These are phyloP conservation scores for Geophilus truncorum DNA, from an alignment of 2,888 invertebrate species.

Conservation along the genomic window DNA sequence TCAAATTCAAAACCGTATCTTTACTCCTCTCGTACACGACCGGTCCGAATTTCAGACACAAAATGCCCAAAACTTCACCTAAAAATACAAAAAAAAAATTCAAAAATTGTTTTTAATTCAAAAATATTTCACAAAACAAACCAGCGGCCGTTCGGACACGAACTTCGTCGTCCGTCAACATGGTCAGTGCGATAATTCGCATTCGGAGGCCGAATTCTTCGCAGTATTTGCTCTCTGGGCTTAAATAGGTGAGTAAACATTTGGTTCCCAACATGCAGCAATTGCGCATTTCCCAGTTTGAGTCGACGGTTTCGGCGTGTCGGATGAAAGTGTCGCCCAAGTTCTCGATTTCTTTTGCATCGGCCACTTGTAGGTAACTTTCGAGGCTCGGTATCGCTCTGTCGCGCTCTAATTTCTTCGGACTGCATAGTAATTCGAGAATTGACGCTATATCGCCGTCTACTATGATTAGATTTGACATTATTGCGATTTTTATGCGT, in stretches of 20 bases:
- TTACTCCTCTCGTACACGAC: slow-evolving; percentile 46
- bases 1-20: slow-evolving; percentile 48
- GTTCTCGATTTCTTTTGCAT: background rate
- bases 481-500: too few relatives aligned
- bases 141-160: slow-evolving; percentile 51
- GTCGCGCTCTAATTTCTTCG: slow-evolving; percentile 35
- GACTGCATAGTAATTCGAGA: slow-evolving; percentile 30
- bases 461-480: background rate
- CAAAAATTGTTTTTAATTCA: background rate
- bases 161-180: slow-evolving; percentile 50
- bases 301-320: slow-evolving; percentile 39
- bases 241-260: slow-evolving; percentile 43
- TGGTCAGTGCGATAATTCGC: slow-evolving; percentile 42
- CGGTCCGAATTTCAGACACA: slow-evolving; percentile 48
- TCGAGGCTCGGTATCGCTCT: slow-evolving; percentile 10
- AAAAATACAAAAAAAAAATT: background rate
- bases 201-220: slow-evolving; percentile 44
- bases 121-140: slow-evolving; percentile 40
- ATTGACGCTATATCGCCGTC: background rate
- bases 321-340: background rate
- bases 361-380: background rate
- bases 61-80: slow-evolving; percentile 51
- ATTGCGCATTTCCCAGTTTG: slow-evolving; percentile 50
- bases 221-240: slow-evolving; percentile 39
- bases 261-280: slow-evolving; percentile 49